Base-by-base conservation (phyloP, 2,113 vertebrate species). In the Pandion haliaetus region DNA sequence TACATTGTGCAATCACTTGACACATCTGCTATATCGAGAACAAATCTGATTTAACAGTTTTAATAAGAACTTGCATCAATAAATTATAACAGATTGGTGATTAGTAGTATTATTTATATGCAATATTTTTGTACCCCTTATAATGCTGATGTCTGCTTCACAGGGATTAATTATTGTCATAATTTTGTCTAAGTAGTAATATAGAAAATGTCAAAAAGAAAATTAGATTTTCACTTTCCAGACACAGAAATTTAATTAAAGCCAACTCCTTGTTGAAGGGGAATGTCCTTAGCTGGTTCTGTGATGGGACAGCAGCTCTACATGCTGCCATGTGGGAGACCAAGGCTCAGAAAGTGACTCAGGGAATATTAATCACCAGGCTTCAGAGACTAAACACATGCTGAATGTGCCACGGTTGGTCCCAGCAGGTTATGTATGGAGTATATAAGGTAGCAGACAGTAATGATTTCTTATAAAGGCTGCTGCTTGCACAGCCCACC, bases 151-250 rank as follows among this genome's bases (percentile, higher is more conserved):
- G 83, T 79, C 90, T 95, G 58, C 90, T 97, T 97, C 88, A 95
- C 19, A 71, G 97, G 94, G 96, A 98, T 98, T 97, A 97, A 97
- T 96, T 97, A 97, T 97, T 98, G 96, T 86, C 93, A 96, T 95
- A 97, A 93, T 87, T 97, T 93, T 90, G 67, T 95, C 95, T 93
- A 96, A 97, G 71, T 40, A 93, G 69, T 96, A 96, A 97, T 95
- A 82, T 71, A 96, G 96, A 97, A 97, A 96, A 97, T 92, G 95
- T 93, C 95, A 98, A 91, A 97, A 96, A 97, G 96, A 98, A 97
- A 97, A 97, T 95, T 80, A 95, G 86, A 96, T 97, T 98, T 97
- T 98, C 87, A 95, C 62, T 93, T 96, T 97, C 87, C 71, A 97
- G 93, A 93, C 91, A 90, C 29, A 90, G 90, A 96, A 97, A 92